Evolutionary conservation across 2,888 invertebrate genomes (phyloP), one percentile per base, ranked within the genome.

Genomic region (Synanthedon andrenaeformis): DNA sequence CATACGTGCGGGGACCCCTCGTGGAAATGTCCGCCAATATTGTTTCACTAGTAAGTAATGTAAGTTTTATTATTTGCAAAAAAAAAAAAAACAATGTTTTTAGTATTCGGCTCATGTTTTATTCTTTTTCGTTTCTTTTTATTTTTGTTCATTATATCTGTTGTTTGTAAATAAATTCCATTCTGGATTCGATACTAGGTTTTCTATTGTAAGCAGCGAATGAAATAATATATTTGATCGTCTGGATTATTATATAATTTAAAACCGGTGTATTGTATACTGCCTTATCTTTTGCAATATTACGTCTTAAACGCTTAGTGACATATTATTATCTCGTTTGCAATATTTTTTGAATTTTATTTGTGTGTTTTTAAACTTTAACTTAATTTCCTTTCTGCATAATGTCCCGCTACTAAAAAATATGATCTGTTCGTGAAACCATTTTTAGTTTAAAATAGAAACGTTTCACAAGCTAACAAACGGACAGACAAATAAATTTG

Each of bases 201-300:
- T 59, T 66, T 63, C 64, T 66, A 62, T 23, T 55, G 35, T 70
- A 67, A 69, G 68, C 67, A 69, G 74, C 74, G 69, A 73, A 72
- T 73, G 63, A 70, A 74, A 72, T n/a, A n/a, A n/a, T 74, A 66
- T 70, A 69, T 72, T 76, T 76, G 76, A 35, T 73, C 78, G 81
- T 77, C 78, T 79, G 76, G 67, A 70, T 72, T 74, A 66, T 23
- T 35, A 10, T 8, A 35, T 35, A 35, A 5, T 35, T 35, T 35
- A 35, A 35, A 35, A 35, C 35, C 35, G 35, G 35, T 35, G 35
- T 35, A 10, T 35, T 35, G 10, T 23, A 23, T 8, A 35, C 35
- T 35, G 35, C 35, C 10, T 35, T 35, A 10, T 35, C 35, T 35
- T 35, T 35, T 35, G 35, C 35, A 35, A 35, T 6, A 35, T 35